Evolutionary conservation across 2,113 vertebrate genomes (phyloP), one percentile per base, ranked within the genome.

Genomic region (Mobula birostris): DNA sequence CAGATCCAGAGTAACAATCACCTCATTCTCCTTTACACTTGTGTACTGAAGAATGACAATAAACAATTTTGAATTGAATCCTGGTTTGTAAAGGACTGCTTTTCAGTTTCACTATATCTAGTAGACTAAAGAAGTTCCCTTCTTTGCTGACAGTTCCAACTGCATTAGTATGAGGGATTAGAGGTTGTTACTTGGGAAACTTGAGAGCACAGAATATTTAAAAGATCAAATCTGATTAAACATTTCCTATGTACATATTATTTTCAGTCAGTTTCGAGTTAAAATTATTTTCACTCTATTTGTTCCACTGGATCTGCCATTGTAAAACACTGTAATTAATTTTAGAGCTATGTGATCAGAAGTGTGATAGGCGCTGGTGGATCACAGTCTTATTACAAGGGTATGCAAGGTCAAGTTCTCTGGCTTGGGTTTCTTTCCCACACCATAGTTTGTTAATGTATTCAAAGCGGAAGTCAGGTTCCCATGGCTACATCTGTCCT

Each of bases 361-460:
- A 21, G 21, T 91, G 19, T 70, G 19, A 91, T 36, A 63, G 58
- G 66, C 70, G 5, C 32, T 92, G 19, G 29, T 40, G 40, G 88
- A 72, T 24, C 32, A 7, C 90, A 92, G 7, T 92, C 32, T 92
- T 40, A 48, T 72, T 72, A 1, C 29, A 27, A 70, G 32, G 32
- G 63, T 15, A 92, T 27, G 70, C 70, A 40, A 72, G 63, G 68
- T 92, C 32, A 70, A 9, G 36, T 92, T 72, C 63, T 68, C 90
- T 40, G 68, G n/a, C 90, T 19, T 48, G 19, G 7, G 40, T 92
- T 66, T 14, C 66, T 74, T 48, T 92, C 68, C 9, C 68, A 40
- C 40, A 92, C 32, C 88, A 92, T n/a, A 70, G 36, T 5, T 48
- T 92, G 68, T 92, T 40, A 74, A 72, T 92, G 17, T 92, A 72